phyloP scores from a whole-genome alignment of 2,888 invertebrate species.

The Phlogophora meticulosa region DNA sequence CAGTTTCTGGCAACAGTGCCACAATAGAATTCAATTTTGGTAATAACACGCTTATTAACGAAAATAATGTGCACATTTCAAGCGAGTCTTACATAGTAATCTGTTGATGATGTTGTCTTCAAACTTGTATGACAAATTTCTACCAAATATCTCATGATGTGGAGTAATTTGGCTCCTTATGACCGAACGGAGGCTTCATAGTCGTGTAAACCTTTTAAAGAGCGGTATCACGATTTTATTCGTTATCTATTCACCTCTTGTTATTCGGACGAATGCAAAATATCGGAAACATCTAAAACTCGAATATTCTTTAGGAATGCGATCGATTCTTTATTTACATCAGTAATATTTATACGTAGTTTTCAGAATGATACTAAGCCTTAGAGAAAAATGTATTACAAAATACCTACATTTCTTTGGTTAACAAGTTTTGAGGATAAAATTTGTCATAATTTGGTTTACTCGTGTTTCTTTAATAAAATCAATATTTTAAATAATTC shows the following conservation, averaged over 20 bases:
- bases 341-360: background rate
- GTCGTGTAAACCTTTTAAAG: too few relatives aligned
- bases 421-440: too few relatives aligned
- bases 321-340: too few relatives aligned
- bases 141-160: too few relatives aligned
- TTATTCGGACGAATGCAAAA: too few relatives aligned
- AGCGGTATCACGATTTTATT: too few relatives aligned
- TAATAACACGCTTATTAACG: constrained; percentile 29
- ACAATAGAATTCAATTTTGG: constrained; percentile 31
- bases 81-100: background rate
- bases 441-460: background rate
- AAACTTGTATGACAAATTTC: constrained; percentile 11
- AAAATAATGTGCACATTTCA: constrained; percentile 21
- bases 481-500: background rate
- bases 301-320: too few relatives aligned
- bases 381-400: background rate
- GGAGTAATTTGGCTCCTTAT: too few relatives aligned
- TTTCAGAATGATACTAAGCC: background rate
- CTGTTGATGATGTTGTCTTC: background rate
- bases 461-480: background rate
- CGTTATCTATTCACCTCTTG: too few relatives aligned
- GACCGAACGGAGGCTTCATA: too few relatives aligned
- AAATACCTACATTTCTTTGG: background rate
- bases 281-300: too few relatives aligned
- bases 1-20: background rate